These are phyloP conservation scores for Patella caerulea DNA, from an alignment of 2,888 invertebrate species.

Conservation along the genomic window DNA sequence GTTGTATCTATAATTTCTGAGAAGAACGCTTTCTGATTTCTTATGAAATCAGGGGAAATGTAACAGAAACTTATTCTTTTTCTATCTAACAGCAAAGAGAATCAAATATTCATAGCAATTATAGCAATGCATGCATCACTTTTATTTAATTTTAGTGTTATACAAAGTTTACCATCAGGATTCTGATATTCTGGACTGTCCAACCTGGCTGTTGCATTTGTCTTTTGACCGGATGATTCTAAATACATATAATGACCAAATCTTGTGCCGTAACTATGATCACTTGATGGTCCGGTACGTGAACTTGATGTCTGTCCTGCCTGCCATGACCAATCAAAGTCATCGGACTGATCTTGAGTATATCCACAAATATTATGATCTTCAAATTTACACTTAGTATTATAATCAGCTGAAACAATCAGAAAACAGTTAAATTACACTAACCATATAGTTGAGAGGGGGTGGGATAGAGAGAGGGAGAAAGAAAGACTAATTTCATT, in stretches of 20 bases:
- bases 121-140: too few species aligned
- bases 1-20: background rate
- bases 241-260: conserved; percentile 58
- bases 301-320: conserved; percentile 43
- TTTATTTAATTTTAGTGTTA: too few species aligned
- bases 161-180: conserved; percentile 30
- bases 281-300: conserved; percentile 56
- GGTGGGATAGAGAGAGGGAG: conserved; percentile 1
- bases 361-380: conserved; percentile 47
- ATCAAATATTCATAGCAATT: too few species aligned
- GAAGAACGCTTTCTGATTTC: too few species aligned
- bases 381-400: conserved; percentile 64
- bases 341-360: conserved; percentile 45
- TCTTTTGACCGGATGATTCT: conserved; percentile 50
- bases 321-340: conserved; percentile 54
- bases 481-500: background rate
- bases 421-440: conserved; percentile 21
- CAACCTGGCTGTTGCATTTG: conserved; percentile 52
- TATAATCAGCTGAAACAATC: conserved; percentile 46
- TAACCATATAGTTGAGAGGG: conserved; percentile 8
- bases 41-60: too few species aligned
- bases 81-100: too few species aligned
- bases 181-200: conserved; percentile 42
- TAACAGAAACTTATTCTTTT: too few species aligned
- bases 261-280: conserved; percentile 52